Percentiles rank a stretch among this genome's conserved stretches.
phyloP scores from a whole-genome alignment of 2,888 invertebrate species.

The Graphium colonna region DNA sequence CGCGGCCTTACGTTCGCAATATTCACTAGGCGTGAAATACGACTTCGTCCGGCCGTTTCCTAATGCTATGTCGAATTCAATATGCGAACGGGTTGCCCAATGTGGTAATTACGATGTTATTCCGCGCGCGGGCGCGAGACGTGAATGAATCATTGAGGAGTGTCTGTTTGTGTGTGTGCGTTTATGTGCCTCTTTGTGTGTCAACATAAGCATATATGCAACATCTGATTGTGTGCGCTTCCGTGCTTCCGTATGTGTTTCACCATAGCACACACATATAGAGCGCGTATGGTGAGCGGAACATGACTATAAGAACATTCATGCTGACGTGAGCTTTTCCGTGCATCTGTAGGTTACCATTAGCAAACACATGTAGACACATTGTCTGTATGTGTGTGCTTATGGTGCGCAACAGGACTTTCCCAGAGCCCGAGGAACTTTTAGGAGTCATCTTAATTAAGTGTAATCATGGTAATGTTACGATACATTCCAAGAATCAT shows the following conservation, averaged over 20 bases:
- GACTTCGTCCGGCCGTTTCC: slow-evolving; percentile 23
- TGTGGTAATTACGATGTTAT: slow-evolving; percentile 23
- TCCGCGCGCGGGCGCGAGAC: slow-evolving; percentile 22
- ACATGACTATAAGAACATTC: no score
- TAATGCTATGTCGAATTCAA: slow-evolving; percentile 24
- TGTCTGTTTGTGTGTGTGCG: slow-evolving; percentile 5
- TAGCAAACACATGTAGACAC: no score
- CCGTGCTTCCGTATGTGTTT: no score
- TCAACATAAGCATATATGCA: no score
- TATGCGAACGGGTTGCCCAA: slow-evolving; percentile 24
- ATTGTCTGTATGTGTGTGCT: neutral
- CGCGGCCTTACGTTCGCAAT: slow-evolving; percentile 1
- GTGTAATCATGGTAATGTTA: no score
- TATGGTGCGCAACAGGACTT: slow-evolving; percentile 16
- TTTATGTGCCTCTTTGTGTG: neutral
- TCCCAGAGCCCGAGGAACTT: neutral
- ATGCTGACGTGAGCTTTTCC: no score
- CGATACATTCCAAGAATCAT: no score
- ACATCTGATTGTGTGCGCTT: no score
- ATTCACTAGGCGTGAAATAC: slow-evolving; percentile 18
- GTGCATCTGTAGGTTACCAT: no score
- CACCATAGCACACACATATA: no score
- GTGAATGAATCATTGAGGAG: slow-evolving; percentile 24
- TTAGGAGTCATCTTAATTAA: neutral
- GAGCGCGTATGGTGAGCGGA: no score